Conservation (phyloP, 1,140 invertebrate species). For the Eumaeus atala region DNA sequence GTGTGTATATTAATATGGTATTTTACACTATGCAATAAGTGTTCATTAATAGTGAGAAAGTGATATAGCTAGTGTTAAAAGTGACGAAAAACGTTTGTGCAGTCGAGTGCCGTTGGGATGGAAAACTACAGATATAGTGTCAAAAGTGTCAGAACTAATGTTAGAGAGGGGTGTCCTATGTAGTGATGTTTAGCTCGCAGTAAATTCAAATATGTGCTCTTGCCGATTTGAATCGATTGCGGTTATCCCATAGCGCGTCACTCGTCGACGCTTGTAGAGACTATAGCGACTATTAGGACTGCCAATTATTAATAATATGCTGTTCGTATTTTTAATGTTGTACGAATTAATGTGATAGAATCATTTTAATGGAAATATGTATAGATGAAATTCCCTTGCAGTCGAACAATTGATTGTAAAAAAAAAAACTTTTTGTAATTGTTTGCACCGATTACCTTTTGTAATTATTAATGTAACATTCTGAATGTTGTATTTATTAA, state of each 20-base stretch:
- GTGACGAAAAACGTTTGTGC: not conserved
- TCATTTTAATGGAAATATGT: constrained; percentile 46
- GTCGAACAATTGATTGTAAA: constrained; percentile 40
- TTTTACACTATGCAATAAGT: constrained; percentile 11
- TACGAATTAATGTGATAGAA: constrained; percentile 60
- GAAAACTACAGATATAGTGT: constrained; percentile 6
- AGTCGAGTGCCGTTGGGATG: constrained; percentile 3
- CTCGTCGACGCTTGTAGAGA: constrained; percentile 29
- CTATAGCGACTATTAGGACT: constrained; percentile 58
- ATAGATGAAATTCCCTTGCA: constrained; percentile 53
- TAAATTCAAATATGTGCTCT: constrained; percentile 10
- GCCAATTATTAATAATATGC: constrained; percentile 59
- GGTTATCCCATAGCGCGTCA: constrained; percentile 11
- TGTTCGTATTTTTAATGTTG: constrained; percentile 57
- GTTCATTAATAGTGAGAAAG: constrained; percentile 7
- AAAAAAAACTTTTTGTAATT: constrained; percentile 58
- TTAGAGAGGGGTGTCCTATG: constrained; percentile 2
- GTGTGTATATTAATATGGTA: constrained; percentile 1
- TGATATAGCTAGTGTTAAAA: constrained; percentile 11
- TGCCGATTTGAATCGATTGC: constrained; percentile 5
- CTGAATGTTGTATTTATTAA: constrained; percentile 67
- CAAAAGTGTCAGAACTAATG: constrained; percentile 4
- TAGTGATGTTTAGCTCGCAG: constrained; percentile 15
- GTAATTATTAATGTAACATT: constrained; percentile 69
- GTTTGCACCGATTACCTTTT: constrained; percentile 67